A percentile compares a stretch with the other conserved stretches of the same genome.
Evolutionary conservation across 1,140 invertebrate genomes (phyloP).

Genomic region (Neodiprion pinetum): DNA sequence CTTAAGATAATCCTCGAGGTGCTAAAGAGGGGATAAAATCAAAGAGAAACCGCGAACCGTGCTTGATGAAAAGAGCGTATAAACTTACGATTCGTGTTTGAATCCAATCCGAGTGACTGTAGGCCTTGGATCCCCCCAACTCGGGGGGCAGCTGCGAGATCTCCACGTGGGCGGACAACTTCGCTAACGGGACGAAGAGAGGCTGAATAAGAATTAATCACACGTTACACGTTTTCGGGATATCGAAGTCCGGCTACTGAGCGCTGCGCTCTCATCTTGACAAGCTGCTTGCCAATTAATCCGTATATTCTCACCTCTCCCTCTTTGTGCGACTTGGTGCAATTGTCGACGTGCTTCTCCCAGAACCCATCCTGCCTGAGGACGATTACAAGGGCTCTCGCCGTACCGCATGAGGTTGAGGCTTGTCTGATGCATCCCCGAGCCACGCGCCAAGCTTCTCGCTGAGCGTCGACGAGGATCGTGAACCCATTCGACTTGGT

Average conservation of each 20-base stretch:
- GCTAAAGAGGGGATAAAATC: constrained; percentile 52
- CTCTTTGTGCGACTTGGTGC: constrained; percentile 69
- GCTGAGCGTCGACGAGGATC: constrained; percentile 70
- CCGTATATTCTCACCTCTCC: constrained; percentile 63
- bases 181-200: constrained; percentile 68
- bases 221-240: not conserved
- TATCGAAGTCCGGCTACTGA: not conserved
- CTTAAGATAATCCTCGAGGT: constrained; percentile 68
- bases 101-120: constrained; percentile 84
- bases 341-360: constrained; percentile 77
- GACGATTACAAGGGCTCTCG: constrained; percentile 66
- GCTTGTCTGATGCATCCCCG: constrained; percentile 68
- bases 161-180: constrained; percentile 77
- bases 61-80: constrained; percentile 12
- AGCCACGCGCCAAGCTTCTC: constrained; percentile 69
- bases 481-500: constrained; percentile 64
- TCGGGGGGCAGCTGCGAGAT: constrained; percentile 78
- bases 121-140: constrained; percentile 77
- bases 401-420: constrained; percentile 61
- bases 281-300: constrained; percentile 10
- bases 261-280: constrained; percentile 5
- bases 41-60: constrained; percentile 11
- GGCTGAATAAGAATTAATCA: constrained; percentile 61
- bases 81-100: constrained; percentile 78
- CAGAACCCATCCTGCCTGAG: constrained; percentile 76